phyloP scores from a whole-genome alignment of 2,113 vertebrate genomes.

The Anser cygnoides region DNA sequence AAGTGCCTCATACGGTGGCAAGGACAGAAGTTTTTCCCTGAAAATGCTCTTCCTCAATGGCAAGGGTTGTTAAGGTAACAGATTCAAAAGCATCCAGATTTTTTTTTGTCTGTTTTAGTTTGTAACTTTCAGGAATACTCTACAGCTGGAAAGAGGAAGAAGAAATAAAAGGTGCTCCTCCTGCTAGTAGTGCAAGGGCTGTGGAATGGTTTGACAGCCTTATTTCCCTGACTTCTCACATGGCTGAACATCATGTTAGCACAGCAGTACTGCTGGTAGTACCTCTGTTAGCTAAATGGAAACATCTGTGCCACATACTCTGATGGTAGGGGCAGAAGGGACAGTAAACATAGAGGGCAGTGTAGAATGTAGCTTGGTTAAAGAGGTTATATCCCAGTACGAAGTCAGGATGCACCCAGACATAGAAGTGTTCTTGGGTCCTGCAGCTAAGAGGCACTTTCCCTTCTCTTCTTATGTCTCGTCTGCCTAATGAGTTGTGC shows the following conservation, averaged over 20 bases:
- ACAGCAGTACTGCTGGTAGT: neutral
- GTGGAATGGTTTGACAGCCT: neutral
- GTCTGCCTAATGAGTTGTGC: neutral
- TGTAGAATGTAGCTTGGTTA: no score
- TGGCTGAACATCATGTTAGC: neutral
- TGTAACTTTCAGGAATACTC: neutral
- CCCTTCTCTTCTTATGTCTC: neutral
- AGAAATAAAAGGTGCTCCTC: neutral
- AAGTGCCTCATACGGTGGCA: neutral
- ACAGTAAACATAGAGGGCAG: no score
- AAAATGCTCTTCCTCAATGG: neutral
- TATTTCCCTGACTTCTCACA: neutral
- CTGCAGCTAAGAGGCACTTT: neutral
- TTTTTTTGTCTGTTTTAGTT: neutral
- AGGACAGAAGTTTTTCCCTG: neutral
- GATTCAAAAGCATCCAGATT: neutral
- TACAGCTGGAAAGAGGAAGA: neutral
- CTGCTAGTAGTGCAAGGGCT: neutral
- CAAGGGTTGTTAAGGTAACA: neutral
- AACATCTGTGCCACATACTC: neutral
- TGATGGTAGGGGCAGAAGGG: no score
- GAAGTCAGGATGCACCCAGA: neutral
- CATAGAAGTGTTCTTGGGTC: neutral
- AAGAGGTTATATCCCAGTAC: no score
- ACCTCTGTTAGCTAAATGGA: neutral